A percentile compares a stretch with the other conserved stretches of the same genome.
Conservation (phyloP, 2,113 vertebrate genomes). For the Struthidea cinerea region DNA sequence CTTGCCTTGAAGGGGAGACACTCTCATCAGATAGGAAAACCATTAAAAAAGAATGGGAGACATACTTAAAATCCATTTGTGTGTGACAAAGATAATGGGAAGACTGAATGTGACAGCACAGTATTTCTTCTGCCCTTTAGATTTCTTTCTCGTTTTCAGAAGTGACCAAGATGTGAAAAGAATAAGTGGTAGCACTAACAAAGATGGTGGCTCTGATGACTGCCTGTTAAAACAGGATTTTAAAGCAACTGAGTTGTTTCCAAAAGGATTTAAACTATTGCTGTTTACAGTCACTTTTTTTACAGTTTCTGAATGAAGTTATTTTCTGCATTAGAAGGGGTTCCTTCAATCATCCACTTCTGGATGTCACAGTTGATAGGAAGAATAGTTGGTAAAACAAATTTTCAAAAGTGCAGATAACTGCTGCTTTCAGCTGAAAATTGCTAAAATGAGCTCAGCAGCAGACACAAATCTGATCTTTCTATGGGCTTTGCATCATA, state of each 20-base stretch:
- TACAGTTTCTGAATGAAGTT: background rate
- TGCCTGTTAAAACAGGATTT: background rate
- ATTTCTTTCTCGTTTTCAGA: background rate
- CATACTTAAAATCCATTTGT: background rate
- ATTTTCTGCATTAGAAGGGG: background rate
- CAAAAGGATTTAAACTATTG: constrained; percentile 20
- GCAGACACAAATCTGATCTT: background rate
- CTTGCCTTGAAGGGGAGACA: background rate
- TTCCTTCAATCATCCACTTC: constrained; percentile 17
- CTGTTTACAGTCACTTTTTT: background rate
- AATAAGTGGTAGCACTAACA: background rate
- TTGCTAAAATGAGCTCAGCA: constrained; percentile 2
- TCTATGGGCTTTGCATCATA: background rate
- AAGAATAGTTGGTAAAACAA: constrained; percentile 2
- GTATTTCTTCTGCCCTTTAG: background rate
- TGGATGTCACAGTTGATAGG: constrained; percentile 25
- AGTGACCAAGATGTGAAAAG: background rate
- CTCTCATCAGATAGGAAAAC: background rate
- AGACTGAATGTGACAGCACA: background rate
- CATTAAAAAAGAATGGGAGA: background rate
- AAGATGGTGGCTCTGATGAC: background rate
- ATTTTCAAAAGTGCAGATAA: background rate
- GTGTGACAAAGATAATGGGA: background rate
- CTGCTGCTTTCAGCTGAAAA: constrained; percentile 37
- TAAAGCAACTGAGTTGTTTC: constrained; percentile 39